Conservation (phyloP, 2,113 vertebrate genomes). For the Phrynocephalus versicolor region DNA sequence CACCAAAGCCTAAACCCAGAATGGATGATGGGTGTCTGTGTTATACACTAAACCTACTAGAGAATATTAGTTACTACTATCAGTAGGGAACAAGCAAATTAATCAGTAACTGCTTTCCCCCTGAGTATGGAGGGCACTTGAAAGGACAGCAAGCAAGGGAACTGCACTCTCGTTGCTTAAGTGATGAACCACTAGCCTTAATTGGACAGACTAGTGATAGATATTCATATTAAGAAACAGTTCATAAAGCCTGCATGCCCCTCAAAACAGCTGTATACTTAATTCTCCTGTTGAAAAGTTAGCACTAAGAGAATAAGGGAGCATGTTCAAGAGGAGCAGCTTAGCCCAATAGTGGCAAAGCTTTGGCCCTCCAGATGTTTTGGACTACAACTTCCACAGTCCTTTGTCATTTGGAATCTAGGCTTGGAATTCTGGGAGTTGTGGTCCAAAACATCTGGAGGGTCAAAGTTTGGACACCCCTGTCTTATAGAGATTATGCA, state of each 20-base stretch:
- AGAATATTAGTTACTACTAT: not conserved
- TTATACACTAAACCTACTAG: not conserved
- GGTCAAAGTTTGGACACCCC: too few species aligned
- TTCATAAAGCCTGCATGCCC: not conserved
- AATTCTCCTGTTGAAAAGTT: not conserved
- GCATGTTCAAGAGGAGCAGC: not conserved
- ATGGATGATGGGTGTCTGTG: not conserved
- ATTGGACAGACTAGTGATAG: not conserved
- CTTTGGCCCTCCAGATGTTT: too few species aligned
- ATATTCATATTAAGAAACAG: not conserved
- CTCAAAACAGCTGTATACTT: not conserved
- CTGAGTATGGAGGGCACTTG: not conserved
- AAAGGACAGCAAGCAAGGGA: not conserved
- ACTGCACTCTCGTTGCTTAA: not conserved
- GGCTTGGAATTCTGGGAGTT: too few species aligned
- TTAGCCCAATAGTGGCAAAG: too few species aligned
- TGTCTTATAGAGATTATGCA: too few species aligned
- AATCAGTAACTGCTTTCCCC: not conserved
- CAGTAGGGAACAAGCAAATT: not conserved
- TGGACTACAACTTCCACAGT: too few species aligned
- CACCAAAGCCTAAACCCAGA: not conserved
- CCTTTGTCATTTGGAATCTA: too few species aligned
- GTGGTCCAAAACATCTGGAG: too few species aligned
- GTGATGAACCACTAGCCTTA: not conserved
- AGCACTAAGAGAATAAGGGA: not conserved